Percentiles rank a stretch among this genome's conserved stretches.
phyloP scores from a whole-genome alignment of 2,888 invertebrate genomes.

The Rhingia campestris region DNA sequence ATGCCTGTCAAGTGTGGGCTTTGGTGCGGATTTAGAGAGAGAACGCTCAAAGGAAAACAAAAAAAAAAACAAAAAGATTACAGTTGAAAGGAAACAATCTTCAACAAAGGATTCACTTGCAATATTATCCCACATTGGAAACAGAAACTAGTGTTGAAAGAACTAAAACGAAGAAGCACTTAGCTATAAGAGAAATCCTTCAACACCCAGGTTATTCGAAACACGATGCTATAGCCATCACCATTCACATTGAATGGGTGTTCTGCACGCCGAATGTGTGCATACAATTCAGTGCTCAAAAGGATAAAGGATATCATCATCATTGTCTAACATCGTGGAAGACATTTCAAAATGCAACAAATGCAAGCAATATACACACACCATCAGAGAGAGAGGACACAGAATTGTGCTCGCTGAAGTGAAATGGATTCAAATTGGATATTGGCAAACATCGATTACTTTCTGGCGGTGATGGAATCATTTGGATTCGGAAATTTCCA shows the following conservation, averaged over 20 bases:
- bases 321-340: constrained; percentile 56
- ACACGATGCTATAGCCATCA: neutral
- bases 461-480: constrained; percentile 34
- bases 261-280: constrained; percentile 20
- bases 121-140: constrained; percentile 32
- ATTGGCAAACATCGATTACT: constrained; percentile 51
- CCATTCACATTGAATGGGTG: neutral
- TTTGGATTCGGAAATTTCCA: constrained; percentile 10
- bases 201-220: constrained; percentile 53
- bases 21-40: constrained; percentile 35
- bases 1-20: constrained; percentile 69
- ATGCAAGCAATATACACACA: neutral
- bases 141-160: constrained; percentile 23
- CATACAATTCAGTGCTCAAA: constrained; percentile 68
- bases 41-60: constrained; percentile 7
- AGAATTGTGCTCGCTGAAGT: constrained; percentile 44
- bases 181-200: constrained; percentile 42
- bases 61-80: constrained; percentile 31
- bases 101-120: constrained; percentile 68
- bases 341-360: constrained; percentile 55
- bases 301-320: constrained; percentile 61
- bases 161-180: constrained; percentile 41
- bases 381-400: neutral
- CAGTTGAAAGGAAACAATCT: constrained; percentile 72
- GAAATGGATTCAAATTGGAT: constrained; percentile 62